Conservation (phyloP, 2,113 vertebrate genomes). For the Anser cygnoides region DNA sequence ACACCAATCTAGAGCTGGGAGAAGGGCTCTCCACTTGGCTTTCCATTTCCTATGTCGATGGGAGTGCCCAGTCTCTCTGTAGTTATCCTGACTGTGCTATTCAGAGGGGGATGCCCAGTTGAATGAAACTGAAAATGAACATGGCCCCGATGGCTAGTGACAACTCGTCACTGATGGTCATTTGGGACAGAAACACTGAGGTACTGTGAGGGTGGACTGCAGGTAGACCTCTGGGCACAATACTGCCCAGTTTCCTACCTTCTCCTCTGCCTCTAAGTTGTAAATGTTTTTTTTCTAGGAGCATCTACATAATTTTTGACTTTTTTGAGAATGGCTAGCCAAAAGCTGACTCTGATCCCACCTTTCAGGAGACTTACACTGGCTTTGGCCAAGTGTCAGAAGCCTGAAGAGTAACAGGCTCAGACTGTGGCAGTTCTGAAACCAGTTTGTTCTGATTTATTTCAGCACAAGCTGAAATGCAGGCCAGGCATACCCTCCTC, state of each 20-base stretch:
- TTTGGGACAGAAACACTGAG: neutral
- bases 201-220: neutral
- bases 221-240: neutral
- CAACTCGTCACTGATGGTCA: neutral
- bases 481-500: neutral
- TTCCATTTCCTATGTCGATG: neutral
- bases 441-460: neutral
- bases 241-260: neutral
- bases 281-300: neutral
- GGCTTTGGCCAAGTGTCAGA: neutral
- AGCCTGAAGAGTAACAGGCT: neutral
- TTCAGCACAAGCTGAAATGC: neutral
- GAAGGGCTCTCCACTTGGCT: neutral
- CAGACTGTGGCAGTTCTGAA: neutral
- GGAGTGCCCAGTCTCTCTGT: neutral
- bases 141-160: neutral
- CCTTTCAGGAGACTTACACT: neutral
- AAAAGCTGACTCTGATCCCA: neutral
- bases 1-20: neutral
- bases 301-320: neutral
- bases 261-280: neutral
- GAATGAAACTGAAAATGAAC: neutral
- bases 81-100: neutral
- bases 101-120: neutral
- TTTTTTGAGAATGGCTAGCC: neutral